These are phyloP conservation scores for Diloba caeruleocephala DNA, from an alignment of 2,888 invertebrate species.

Conservation along the genomic window DNA sequence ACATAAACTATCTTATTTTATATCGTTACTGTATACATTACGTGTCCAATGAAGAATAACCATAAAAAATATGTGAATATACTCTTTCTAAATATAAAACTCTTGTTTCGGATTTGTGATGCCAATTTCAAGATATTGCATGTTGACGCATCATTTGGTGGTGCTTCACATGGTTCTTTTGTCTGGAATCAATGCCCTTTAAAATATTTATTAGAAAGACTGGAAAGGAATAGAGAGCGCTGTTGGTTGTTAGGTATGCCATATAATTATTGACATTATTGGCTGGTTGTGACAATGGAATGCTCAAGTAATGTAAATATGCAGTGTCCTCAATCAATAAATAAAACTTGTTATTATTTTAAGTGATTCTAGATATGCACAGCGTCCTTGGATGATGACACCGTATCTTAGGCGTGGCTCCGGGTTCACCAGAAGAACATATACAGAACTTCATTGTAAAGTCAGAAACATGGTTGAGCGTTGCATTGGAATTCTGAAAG, in stretches of 20 bases:
- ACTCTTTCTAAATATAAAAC: too few relatives aligned
- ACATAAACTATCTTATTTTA: too few relatives aligned
- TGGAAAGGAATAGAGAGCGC: background rate
- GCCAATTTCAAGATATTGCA: background rate
- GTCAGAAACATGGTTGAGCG: constrained; percentile 20
- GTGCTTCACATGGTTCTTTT: background rate
- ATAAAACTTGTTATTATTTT: background rate
- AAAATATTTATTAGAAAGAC: background rate
- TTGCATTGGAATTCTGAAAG: constrained; percentile 30
- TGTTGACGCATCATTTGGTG: background rate
- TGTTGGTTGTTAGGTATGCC: background rate
- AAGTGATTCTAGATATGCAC: constrained; percentile 18
- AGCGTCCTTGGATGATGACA: constrained; percentile 21
- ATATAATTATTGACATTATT: background rate
- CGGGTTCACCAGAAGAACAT: constrained; percentile 12
- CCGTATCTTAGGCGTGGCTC: constrained; percentile 10
- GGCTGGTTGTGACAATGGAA: background rate
- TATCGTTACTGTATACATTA: too few relatives aligned
- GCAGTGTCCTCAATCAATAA: too few relatives aligned
- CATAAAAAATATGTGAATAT: too few relatives aligned
- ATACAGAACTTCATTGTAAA: constrained; percentile 12
- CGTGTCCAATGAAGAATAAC: too few relatives aligned
- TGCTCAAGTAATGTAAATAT: too few relatives aligned
- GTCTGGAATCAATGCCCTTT: background rate
- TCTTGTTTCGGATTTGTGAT: background rate